These are phyloP conservation scores for Drosophila ezoana DNA, from an alignment of 2,888 invertebrate genomes.

Conservation along the genomic window DNA sequence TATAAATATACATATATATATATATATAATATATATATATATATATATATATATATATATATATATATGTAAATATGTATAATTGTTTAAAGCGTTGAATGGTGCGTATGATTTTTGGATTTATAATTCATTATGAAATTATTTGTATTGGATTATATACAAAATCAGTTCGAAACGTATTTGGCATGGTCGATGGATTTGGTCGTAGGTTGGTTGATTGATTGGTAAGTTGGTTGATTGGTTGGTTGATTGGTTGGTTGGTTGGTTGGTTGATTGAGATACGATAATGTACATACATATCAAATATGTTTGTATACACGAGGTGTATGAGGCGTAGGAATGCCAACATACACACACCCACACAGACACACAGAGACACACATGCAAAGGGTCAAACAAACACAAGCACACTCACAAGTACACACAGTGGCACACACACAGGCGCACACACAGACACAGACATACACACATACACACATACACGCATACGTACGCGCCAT, in stretches of 20 bases:
- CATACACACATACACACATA: background rate
- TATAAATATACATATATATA: constrained; percentile 22
- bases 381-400: constrained; percentile 1
- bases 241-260: constrained; percentile 40
- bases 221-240: constrained; percentile 42
- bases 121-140: constrained; percentile 54
- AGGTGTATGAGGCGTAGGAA: constrained; percentile 39
- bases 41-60: too few species aligned
- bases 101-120: constrained; percentile 64
- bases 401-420: background rate
- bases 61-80: constrained; percentile 16
- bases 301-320: constrained; percentile 34
- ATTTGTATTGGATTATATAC: constrained; percentile 50
- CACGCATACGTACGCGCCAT: constrained; percentile 16
- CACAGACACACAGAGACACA: constrained; percentile 16
- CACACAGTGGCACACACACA: constrained; percentile 3
- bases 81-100: constrained; percentile 60
- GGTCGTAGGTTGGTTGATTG: constrained; percentile 41
- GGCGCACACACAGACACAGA: background rate
- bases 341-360: constrained; percentile 62
- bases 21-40: constrained; percentile 29
- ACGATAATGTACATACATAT: constrained; percentile 40
- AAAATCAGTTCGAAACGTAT: constrained; percentile 54
- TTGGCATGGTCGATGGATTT: constrained; percentile 41
- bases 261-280: constrained; percentile 48